phyloP scores from a whole-genome alignment of 1,140 invertebrate species.

The Drosophila melanica region DNA sequence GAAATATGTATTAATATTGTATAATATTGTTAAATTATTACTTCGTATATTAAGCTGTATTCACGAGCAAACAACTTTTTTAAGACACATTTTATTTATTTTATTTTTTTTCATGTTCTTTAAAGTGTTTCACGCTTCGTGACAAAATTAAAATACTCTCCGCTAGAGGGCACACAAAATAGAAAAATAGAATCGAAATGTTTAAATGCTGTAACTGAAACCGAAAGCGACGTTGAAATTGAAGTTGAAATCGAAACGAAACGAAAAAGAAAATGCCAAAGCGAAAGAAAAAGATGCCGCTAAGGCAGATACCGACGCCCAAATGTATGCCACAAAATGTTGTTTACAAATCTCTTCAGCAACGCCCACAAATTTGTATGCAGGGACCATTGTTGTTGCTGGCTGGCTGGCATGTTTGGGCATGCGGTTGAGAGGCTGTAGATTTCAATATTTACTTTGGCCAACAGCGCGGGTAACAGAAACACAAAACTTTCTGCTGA shows the following conservation, averaged over 20 bases:
- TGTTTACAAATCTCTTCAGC: slow-evolving; percentile 83
- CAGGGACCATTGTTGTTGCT: slow-evolving; percentile 54
- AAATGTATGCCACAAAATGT: slow-evolving; percentile 79
- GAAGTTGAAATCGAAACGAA: slow-evolving; percentile 33
- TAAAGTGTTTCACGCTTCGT: no score
- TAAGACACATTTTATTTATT: no score
- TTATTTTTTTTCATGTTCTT: no score
- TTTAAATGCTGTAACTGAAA: slow-evolving; percentile 49
- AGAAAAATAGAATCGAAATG: slow-evolving; percentile 41
- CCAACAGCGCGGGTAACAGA: slow-evolving; percentile 18
- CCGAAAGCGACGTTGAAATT: slow-evolving; percentile 23
- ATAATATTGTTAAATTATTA: no score
- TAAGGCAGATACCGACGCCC: slow-evolving; percentile 41
- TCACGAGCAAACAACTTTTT: no score
- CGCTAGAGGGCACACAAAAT: slow-evolving; percentile 38
- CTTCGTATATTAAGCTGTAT: no score
- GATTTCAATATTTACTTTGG: slow-evolving; percentile 79
- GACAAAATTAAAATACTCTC: neutral
- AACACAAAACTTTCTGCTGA: slow-evolving; percentile 57
- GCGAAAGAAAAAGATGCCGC: slow-evolving; percentile 25
- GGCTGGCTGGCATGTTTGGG: slow-evolving; percentile 21
- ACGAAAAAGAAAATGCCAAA: neutral
- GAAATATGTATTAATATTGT: no score
- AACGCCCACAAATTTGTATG: slow-evolving; percentile 80
- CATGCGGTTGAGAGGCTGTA: slow-evolving; percentile 68